Conservation (phyloP, 2,888 invertebrate genomes). For the Podotricha telesiphe region DNA sequence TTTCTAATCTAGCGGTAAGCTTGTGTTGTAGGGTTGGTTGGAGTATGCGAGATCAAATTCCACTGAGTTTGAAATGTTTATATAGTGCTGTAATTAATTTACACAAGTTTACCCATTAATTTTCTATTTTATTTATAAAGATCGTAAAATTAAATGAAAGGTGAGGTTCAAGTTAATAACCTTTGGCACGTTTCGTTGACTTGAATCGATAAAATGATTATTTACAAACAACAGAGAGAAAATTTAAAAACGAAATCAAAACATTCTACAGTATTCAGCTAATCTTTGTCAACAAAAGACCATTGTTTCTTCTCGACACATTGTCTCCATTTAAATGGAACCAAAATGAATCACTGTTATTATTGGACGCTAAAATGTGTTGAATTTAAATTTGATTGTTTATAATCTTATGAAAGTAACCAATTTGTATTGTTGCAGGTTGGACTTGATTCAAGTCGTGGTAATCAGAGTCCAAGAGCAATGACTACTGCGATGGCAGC, state of each 20-base stretch:
- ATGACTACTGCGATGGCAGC: constrained; percentile 85
- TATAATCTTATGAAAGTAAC: constrained; percentile 57
- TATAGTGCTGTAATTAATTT: constrained; percentile 17
- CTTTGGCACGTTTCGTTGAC: constrained; percentile 11
- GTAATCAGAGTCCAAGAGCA: constrained; percentile 72
- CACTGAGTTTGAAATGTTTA: background rate
- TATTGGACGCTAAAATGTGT: constrained; percentile 78
- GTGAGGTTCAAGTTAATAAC: constrained; percentile 35
- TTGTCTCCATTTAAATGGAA: constrained; percentile 77
- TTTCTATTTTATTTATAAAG: constrained; percentile 9
- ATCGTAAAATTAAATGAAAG: constrained; percentile 3
- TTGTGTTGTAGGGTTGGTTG: background rate
- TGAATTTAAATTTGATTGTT: constrained; percentile 77
- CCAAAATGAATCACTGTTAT: constrained; percentile 81
- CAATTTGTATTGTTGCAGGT: constrained; percentile 57
- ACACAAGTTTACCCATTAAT: background rate
- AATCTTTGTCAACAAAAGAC: constrained; percentile 81
- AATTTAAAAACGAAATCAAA: constrained; percentile 73
- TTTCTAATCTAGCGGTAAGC: background rate
- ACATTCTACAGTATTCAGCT: constrained; percentile 81
- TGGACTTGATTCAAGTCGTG: constrained; percentile 71
- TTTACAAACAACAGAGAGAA: constrained; percentile 77
- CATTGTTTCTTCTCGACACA: constrained; percentile 78
- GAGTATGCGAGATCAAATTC: background rate
- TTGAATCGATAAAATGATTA: constrained; percentile 48